phyloP scores from a whole-genome alignment of 1,140 invertebrate genomes.

The Lethocerus indicus region DNA sequence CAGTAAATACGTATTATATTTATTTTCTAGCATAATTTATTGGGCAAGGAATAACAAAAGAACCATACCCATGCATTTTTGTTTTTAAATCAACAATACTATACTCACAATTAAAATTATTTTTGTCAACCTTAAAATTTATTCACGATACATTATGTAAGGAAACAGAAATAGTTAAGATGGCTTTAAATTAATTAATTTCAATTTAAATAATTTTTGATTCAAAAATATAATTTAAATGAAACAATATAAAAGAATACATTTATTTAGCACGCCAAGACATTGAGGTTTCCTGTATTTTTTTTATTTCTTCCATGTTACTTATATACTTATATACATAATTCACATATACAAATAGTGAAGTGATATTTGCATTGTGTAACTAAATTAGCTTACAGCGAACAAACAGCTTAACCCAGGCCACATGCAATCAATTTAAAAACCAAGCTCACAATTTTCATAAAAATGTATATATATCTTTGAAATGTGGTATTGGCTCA shows the following conservation, averaged over 20 bases:
- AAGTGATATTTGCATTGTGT: too few species aligned
- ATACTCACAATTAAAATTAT: not conserved
- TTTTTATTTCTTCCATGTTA: not conserved
- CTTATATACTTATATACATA: too few species aligned
- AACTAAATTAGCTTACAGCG: too few species aligned
- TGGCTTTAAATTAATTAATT: not conserved
- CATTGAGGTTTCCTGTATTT: not conserved
- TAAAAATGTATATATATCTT: too few species aligned
- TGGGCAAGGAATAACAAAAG: not conserved
- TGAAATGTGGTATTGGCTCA: too few species aligned
- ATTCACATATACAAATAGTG: too few species aligned
- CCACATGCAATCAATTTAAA: too few species aligned
- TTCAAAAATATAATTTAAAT: not conserved
- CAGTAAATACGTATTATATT: not conserved
- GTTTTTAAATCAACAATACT: not conserved
- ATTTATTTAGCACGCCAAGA: not conserved
- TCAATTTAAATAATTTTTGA: not conserved
- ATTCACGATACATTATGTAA: constrained; percentile 9
- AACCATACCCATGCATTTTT: not conserved
- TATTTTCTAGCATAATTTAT: not conserved
- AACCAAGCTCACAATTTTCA: too few species aligned
- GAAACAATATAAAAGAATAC: not conserved
- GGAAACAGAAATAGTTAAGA: constrained; percentile 6
- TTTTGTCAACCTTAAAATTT: constrained; percentile 15
- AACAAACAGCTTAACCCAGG: too few species aligned